Evolutionary conservation across 2,113 vertebrate genomes (phyloP).

Genomic region (Melanotaenia duboulayi): DNA sequence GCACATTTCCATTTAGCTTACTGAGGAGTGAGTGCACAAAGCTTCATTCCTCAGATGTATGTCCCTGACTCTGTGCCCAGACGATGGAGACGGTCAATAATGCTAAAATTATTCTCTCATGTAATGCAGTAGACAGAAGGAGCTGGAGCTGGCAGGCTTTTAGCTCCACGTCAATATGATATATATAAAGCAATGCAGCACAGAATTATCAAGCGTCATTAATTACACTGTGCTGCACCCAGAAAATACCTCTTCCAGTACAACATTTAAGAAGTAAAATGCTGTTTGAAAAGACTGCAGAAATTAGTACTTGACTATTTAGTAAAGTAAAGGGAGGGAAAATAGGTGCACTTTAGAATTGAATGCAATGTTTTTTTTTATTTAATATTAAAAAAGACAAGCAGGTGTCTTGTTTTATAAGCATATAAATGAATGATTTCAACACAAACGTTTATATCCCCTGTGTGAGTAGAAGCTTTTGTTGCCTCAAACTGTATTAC

Average conservation of each 20-base stretch:
- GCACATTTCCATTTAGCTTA: slow-evolving; percentile 42
- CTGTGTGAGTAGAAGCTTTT: slow-evolving; percentile 37
- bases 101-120: slow-evolving; percentile 70
- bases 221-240: slow-evolving; percentile 58
- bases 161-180: slow-evolving; percentile 69
- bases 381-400: background rate
- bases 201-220: slow-evolving; percentile 66
- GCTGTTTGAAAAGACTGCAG: slow-evolving; percentile 29
- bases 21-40: slow-evolving; percentile 38
- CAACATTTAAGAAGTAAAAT: slow-evolving; percentile 33
- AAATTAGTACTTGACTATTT: slow-evolving; percentile 41
- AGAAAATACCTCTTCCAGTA: slow-evolving; percentile 32
- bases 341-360: slow-evolving; percentile 18
- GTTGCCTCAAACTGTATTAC: slow-evolving; percentile 30
- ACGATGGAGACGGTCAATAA: slow-evolving; percentile 71
- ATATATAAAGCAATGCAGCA: slow-evolving; percentile 64
- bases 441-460: slow-evolving; percentile 13
- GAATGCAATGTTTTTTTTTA: slow-evolving; percentile 1
- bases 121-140: slow-evolving; percentile 61
- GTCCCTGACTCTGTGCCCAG: slow-evolving; percentile 63
- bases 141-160: slow-evolving; percentile 67
- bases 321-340: slow-evolving; percentile 19
- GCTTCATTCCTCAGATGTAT: slow-evolving; percentile 35
- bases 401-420: slow-evolving; percentile 12
- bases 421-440: slow-evolving; percentile 18